Conservation (phyloP, 1,140 invertebrate genomes). For the Pantala flavescens region DNA sequence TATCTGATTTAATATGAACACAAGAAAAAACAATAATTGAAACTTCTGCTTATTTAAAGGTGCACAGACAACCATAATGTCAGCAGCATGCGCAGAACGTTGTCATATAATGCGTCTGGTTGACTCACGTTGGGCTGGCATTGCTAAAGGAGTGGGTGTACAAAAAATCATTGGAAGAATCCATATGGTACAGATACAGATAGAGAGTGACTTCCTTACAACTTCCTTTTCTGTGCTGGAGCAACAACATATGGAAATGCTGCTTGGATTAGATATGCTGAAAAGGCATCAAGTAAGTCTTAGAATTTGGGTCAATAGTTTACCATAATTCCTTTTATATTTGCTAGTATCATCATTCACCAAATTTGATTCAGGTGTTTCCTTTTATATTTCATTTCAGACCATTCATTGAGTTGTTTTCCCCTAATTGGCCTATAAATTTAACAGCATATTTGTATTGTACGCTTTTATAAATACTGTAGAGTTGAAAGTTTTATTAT, state of each 20-base stretch:
- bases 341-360: no score
- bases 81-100: conserved; percentile 77
- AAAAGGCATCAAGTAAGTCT: conserved; percentile 76
- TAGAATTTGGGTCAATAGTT: background rate
- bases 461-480: no score
- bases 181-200: conserved; percentile 94
- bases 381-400: background rate
- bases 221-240: conserved; percentile 96
- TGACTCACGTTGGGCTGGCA: conserved; percentile 86
- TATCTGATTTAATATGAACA: no score
- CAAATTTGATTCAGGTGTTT: background rate
- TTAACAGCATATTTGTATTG: no score
- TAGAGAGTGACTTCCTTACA: conserved; percentile 84
- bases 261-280: conserved; percentile 93
- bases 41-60: conserved; percentile 39
- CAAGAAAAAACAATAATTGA: no score
- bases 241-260: conserved; percentile 97
- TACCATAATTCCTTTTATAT: no score
- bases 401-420: no score
- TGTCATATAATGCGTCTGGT: conserved; percentile 94
- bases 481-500: no score
- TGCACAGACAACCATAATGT: conserved; percentile 92
- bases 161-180: conserved; percentile 93
- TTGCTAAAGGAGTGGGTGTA: conserved; percentile 90
- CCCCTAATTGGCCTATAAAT: no score